These are phyloP conservation scores for Platynereis dumerilii DNA, from an alignment of 2,888 invertebrate species.

Conservation along the genomic window DNA sequence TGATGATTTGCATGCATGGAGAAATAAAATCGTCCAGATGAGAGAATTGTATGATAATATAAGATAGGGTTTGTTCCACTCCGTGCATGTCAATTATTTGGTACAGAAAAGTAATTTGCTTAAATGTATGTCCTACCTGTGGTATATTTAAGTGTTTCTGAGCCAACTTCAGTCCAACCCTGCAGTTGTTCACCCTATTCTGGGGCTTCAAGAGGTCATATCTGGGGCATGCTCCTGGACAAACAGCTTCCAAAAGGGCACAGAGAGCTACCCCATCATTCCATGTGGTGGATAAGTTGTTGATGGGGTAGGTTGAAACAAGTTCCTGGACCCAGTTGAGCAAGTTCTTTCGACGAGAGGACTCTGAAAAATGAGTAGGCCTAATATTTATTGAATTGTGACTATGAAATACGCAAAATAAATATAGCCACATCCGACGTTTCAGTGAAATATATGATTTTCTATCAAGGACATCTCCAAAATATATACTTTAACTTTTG, in stretches of 20 bases:
- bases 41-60: too few species aligned
- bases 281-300: slow-evolving; percentile 56
- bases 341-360: slow-evolving; percentile 40
- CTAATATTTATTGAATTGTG: neutral
- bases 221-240: slow-evolving; percentile 60
- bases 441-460: too few species aligned
- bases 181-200: slow-evolving; percentile 56
- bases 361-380: slow-evolving; percentile 35
- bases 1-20: too few species aligned
- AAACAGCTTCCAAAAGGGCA: slow-evolving; percentile 56
- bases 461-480: too few species aligned
- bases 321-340: slow-evolving; percentile 49
- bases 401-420: too few species aligned
- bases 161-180: slow-evolving; percentile 56
- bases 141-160: slow-evolving; percentile 51
- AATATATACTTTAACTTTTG: too few species aligned
- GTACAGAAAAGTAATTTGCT: too few species aligned
- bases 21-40: too few species aligned
- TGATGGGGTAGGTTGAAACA: slow-evolving; percentile 39
- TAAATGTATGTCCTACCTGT: too few species aligned
- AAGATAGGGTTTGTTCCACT: too few species aligned
- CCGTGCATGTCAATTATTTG: too few species aligned
- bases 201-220: slow-evolving; percentile 53
- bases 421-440: too few species aligned
- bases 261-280: slow-evolving; percentile 60